Percentiles rank a stretch among this genome's conserved stretches.
Evolutionary conservation across 2,888 invertebrate genomes (phyloP).

Genomic region (Argyresthia albistria): DNA sequence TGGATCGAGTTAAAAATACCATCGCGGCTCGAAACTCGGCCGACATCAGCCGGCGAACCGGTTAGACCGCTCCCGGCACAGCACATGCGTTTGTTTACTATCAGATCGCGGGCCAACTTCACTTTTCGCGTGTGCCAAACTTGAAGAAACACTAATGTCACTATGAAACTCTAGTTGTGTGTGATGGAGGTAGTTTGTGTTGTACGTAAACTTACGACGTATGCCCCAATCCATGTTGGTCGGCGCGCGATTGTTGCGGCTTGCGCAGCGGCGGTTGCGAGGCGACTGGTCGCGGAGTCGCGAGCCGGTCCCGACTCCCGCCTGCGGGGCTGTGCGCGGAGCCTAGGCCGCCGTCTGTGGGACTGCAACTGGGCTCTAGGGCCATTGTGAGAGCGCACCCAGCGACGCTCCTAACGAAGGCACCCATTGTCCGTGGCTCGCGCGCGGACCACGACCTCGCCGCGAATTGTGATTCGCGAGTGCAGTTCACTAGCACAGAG

Average conservation of each 20-base stretch:
- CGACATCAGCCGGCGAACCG: constrained; percentile 66
- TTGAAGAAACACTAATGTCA: neutral
- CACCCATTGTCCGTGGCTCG: neutral
- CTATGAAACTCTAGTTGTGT: neutral
- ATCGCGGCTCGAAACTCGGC: constrained; percentile 43
- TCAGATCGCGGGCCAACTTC: constrained; percentile 18
- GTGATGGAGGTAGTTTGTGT: neutral
- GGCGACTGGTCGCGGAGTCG: constrained; percentile 50
- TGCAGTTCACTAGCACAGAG: neutral
- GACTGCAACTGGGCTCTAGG: too few relatives aligned
- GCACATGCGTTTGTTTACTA: constrained; percentile 72
- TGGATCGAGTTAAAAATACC: constrained; percentile 70
- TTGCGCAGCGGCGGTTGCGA: constrained; percentile 59
- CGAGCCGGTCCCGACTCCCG: constrained; percentile 47
- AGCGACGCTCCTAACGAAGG: constrained; percentile 13
- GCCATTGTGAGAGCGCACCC: constrained; percentile 33
- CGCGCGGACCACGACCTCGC: neutral
- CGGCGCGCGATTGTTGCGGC: constrained; percentile 31
- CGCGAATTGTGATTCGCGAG: neutral
- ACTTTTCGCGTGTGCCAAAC: neutral
- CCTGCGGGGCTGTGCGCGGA: constrained; percentile 14
- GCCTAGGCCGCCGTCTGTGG: constrained; percentile 8
- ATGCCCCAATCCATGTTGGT: constrained; percentile 66
- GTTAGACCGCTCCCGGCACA: constrained; percentile 48
- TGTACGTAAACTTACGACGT: constrained; percentile 56